Evolutionary conservation across 2,888 invertebrate species (phyloP), one percentile per base, ranked within the genome.

Genomic region (Mechanitis mazaeus): DNA sequence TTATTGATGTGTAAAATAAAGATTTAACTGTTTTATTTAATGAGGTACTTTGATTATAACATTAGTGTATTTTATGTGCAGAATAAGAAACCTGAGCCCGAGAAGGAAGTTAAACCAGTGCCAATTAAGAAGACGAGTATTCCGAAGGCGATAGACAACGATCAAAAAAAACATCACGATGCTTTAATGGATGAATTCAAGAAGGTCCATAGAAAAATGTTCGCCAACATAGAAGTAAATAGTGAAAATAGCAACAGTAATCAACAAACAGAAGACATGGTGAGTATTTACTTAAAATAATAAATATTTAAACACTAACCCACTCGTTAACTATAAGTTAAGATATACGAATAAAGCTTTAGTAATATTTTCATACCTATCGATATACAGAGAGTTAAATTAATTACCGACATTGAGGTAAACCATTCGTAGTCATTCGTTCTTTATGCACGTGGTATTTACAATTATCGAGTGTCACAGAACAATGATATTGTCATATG

Each of bases 121-220:
- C 73, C 76, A 61, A 69, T 78, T 9, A 87, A 85, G 68, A 87
- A 87, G 69, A 75, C 79, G 58, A 79, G 71, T 63, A 70, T 74
- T 63, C 73, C 81, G 68, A 80, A 92, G 84, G 74, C 84, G 73
- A 68, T 90, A 83, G 92, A 92, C 68, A 90, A 91, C 58, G 93
- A 94, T 66, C 92, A 93, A 77, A 92, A 93, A 71, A 92, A 92
- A 72, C 93, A 94, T 69, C 95, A 95, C 75, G 92, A 93, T 70
- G 94, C 94, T 71, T 84, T 97, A 67, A 97, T 97, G 95, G 94
- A 96, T 81, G 97, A 97, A 85, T 97, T 97, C 80, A 96, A 95
- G 80, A 94, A 94, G 75, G 96, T 96, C 4, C 96, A 97, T 84
- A 92, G 93, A 73, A 95, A 94, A 89, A 97, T 97, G 96, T 97